Evolutionary conservation across 1,140 invertebrate species (phyloP).

Genomic region (Vollenhovia emeryi): DNA sequence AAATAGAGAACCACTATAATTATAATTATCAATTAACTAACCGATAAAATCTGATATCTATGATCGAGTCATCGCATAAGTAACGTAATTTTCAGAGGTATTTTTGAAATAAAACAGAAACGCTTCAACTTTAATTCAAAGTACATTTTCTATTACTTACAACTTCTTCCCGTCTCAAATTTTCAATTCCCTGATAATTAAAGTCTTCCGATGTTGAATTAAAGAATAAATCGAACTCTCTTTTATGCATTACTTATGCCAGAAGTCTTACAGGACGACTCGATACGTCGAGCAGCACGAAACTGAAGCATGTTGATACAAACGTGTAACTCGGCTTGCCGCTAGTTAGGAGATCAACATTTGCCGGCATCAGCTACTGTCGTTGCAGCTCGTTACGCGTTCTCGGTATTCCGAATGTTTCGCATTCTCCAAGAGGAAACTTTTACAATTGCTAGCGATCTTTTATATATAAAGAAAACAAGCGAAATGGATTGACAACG

Average conservation of each 20-base stretch:
- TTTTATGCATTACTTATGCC: no score
- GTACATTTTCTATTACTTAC: no score
- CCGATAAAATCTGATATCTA: neutral
- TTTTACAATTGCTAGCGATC: neutral
- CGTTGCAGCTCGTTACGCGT: constrained; percentile 30
- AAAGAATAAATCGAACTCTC: no score
- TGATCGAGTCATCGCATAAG: no score
- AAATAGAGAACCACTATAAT: neutral
- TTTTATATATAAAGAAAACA: neutral
- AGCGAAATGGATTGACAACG: neutral
- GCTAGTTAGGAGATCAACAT: constrained; percentile 30
- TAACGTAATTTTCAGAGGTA: no score
- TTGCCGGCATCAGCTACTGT: neutral
- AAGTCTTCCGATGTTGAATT: no score
- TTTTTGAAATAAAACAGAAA: no score
- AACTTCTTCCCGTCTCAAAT: no score
- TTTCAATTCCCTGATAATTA: no score
- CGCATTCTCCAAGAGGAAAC: neutral
- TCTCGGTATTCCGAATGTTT: constrained; percentile 18
- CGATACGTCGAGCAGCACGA: neutral
- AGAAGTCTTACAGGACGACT: no score
- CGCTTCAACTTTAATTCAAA: no score
- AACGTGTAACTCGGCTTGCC: constrained; percentile 45
- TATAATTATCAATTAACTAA: neutral
- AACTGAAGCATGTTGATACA: constrained; percentile 26